These are phyloP conservation scores for Litocranius walleri DNA, from an alignment of 2,113 vertebrate genomes.

Conservation along the genomic window DNA sequence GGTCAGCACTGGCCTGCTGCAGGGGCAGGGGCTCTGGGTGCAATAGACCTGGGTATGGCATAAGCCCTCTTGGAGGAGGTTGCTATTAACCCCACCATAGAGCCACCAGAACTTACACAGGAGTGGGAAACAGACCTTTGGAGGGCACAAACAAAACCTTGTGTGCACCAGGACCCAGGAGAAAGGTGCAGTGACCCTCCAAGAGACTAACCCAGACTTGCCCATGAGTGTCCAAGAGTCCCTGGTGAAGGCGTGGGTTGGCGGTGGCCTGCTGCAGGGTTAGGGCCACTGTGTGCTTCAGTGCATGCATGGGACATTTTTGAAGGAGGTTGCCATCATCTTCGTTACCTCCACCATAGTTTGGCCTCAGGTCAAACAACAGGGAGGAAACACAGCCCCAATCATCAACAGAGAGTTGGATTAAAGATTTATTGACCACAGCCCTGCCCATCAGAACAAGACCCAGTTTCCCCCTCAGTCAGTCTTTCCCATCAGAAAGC, in stretches of 20 bases:
- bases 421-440: not conserved
- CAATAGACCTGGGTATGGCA: not conserved
- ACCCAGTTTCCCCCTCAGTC: not conserved
- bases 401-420: not conserved
- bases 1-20: not conserved
- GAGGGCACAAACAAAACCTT: not conserved
- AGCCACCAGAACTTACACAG: not conserved
- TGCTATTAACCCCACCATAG: not conserved
- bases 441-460: not conserved
- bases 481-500: not conserved
- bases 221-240: not conserved
- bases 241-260: accelerated
- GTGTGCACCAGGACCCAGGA: not conserved
- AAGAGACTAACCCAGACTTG: not conserved
- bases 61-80: not conserved
- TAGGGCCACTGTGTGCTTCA: not conserved
- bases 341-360: not conserved
- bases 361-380: not conserved
- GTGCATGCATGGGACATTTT: accelerated
- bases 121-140: not conserved
- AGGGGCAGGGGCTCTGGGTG: not conserved
- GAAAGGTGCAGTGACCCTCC: not conserved
- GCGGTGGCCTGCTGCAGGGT: not conserved
- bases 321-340: not conserved
- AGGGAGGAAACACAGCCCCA: not conserved